A percentile compares a stretch with the other conserved stretches of the same genome.
Conservation (phyloP, 2,113 vertebrate genomes). For the Myrmophylax atrothorax region DNA sequence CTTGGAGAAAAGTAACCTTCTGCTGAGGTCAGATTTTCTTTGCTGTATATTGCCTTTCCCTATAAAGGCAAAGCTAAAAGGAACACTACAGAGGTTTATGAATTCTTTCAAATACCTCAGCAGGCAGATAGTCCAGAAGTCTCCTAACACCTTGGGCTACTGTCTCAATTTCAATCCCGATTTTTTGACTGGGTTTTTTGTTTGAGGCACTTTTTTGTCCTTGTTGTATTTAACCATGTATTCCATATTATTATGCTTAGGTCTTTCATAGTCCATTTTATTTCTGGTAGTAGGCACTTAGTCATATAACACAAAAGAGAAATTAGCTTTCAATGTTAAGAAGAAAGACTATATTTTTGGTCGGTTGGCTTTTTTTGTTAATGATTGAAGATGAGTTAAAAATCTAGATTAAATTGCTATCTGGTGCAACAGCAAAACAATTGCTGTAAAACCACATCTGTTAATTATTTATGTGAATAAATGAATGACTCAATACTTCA, state of each 20-base stretch:
- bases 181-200: background rate
- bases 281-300: background rate
- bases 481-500: background rate
- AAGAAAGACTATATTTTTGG: background rate
- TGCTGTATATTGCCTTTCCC: background rate
- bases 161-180: background rate
- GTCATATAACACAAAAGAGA: background rate
- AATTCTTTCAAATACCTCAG: background rate
- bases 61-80: background rate
- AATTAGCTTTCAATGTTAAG: background rate
- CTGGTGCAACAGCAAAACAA: slow-evolving; percentile 13
- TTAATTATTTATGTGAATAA: slow-evolving; percentile 17
- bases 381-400: background rate
- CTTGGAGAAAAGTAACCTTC: background rate
- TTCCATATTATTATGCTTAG: background rate
- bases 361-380: background rate
- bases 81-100: background rate
- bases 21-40: background rate
- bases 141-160: background rate
- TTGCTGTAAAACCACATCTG: background rate
- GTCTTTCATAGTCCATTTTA: background rate
- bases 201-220: background rate
- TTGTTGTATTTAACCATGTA: background rate
- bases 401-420: background rate
- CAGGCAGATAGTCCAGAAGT: background rate